A percentile compares a stretch with the other conserved stretches of the same genome.
Evolutionary conservation across 2,797 vertebrate genomes (phyloP).

Genomic region (Anabas testudineus): DNA sequence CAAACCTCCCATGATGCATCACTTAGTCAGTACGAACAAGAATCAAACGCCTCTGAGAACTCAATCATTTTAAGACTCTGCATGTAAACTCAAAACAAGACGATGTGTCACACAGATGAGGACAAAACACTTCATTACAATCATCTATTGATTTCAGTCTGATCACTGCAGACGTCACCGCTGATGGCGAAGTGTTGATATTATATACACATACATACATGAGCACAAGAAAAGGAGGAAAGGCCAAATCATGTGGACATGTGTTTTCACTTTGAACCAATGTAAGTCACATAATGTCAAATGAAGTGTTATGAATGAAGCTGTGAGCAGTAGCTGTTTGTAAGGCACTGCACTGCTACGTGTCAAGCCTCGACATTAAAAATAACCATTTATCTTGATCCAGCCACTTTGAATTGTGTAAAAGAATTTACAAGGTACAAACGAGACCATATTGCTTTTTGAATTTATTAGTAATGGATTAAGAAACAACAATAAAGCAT

Average conservation of each 20-base stretch:
- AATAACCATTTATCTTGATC: slow-evolving; percentile 6
- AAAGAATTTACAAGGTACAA: background rate
- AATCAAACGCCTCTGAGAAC: slow-evolving; percentile 15
- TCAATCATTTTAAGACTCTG: slow-evolving; percentile 27
- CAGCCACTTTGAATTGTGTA: background rate
- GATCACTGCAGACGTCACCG: slow-evolving; percentile 8
- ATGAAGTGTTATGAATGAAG: background rate
- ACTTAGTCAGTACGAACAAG: slow-evolving; percentile 9
- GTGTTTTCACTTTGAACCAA: background rate
- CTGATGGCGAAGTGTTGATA: background rate
- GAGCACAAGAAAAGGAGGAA: background rate
- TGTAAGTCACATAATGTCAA: background rate
- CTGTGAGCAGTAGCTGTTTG: too few species aligned
- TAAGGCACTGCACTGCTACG: too few species aligned
- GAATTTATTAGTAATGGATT: slow-evolving; percentile 10
- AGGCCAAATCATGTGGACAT: background rate
- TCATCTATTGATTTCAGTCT: slow-evolving; percentile 49
- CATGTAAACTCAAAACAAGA: slow-evolving; percentile 19
- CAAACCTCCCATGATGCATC: background rate
- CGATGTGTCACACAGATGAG: slow-evolving; percentile 33
- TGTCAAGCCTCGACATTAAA: background rate
- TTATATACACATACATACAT: too few species aligned
- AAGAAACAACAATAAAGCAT: slow-evolving; percentile 16
- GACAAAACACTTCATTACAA: slow-evolving; percentile 37
- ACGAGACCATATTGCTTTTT: background rate